Conservation (phyloP, 2,113 vertebrate genomes). For the Grus americana region DNA sequence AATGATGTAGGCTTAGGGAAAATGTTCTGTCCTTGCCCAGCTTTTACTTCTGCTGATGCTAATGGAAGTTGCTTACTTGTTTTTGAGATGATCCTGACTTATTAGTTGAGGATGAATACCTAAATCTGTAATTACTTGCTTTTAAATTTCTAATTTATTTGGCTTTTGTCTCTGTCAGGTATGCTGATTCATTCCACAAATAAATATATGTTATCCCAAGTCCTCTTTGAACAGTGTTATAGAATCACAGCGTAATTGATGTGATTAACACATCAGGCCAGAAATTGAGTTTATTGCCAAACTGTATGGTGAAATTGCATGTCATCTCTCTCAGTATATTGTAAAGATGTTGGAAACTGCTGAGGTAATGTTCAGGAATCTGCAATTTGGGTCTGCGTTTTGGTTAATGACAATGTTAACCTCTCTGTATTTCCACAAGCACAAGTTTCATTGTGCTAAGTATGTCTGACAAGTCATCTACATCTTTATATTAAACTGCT, state of each 20-base stretch:
- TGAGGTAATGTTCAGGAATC: background rate
- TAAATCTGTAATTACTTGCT: background rate
- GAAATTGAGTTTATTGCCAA: background rate
- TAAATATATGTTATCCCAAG: background rate
- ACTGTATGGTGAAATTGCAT: background rate
- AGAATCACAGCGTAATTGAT: background rate
- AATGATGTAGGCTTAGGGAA: background rate
- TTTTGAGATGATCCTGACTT: background rate
- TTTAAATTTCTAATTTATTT: background rate
- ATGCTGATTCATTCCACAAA: background rate
- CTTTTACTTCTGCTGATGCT: background rate
- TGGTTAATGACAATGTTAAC: background rate
- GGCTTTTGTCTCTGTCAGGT: background rate
- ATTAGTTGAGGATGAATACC: background rate
- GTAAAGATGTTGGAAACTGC: background rate
- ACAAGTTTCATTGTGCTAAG: conserved; percentile 1
- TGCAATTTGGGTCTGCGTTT: background rate
- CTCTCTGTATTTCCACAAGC: background rate
- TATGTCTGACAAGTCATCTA: background rate
- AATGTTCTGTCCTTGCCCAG: background rate
- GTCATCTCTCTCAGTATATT: background rate
- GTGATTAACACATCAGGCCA: background rate
- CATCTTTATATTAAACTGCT: conserved; percentile 24
- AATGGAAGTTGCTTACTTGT: background rate
- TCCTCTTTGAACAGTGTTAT: background rate